These are phyloP conservation scores for Helicolenus hilgendorfi DNA, from an alignment of 2,797 vertebrate species.

Conservation along the genomic window DNA sequence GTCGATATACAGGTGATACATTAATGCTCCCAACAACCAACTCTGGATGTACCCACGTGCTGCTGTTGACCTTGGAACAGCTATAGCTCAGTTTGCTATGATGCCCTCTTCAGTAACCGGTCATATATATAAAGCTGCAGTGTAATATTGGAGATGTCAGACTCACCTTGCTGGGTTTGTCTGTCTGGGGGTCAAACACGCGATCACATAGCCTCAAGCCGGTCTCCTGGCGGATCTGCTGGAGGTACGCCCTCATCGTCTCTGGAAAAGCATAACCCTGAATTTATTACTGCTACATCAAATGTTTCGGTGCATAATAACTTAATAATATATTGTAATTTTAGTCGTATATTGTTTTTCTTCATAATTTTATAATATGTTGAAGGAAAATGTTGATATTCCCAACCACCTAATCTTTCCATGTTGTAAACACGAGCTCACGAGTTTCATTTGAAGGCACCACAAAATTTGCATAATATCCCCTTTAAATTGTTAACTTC, in stretches of 20 bases:
- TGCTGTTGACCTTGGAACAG: neutral
- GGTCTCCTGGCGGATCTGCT: conserved; percentile 98
- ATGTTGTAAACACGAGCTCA: too few species aligned
- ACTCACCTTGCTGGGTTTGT: conserved; percentile 98
- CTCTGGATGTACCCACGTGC: neutral
- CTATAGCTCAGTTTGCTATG: neutral
- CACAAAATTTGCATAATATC: too few species aligned
- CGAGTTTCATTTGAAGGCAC: too few species aligned
- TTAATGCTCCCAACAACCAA: neutral
- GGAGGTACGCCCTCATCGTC: conserved; percentile 96
- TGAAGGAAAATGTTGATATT: too few species aligned
- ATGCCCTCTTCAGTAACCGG: neutral
- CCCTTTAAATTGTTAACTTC: neutral
- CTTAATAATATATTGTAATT: too few species aligned
- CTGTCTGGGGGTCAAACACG: conserved; percentile 98
- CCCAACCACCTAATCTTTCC: too few species aligned
- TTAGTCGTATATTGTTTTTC: too few species aligned
- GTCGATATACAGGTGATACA: neutral
- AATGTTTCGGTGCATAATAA: too few species aligned
- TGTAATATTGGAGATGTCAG: neutral
- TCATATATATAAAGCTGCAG: neutral
- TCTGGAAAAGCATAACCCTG: conserved; percentile 85
- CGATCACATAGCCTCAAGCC: conserved; percentile 97
- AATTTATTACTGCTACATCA: neutral
- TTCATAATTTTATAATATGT: too few species aligned